phyloP scores from a whole-genome alignment of 2,797 vertebrate genomes.

The Chiloscyllium punctatum region DNA sequence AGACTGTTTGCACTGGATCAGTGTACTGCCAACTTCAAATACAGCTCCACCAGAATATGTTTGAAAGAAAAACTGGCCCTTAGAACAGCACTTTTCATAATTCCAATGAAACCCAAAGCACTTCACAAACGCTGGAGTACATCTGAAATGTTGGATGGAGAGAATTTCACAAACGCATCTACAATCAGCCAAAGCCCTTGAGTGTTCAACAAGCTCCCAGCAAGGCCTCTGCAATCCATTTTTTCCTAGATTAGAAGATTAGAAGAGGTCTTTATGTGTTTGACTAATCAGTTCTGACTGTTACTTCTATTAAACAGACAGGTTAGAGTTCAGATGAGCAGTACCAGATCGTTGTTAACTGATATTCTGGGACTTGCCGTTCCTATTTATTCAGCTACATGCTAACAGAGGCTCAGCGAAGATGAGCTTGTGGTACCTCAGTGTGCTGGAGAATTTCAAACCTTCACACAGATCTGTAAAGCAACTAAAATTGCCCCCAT shows the following conservation, averaged over 20 bases:
- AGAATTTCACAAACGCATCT: background rate
- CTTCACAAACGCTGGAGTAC: background rate
- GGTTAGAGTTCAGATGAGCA: background rate
- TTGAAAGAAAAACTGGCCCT: background rate
- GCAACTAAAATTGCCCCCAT: background rate
- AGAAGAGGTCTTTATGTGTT: background rate
- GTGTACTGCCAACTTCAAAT: background rate
- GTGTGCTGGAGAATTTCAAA: background rate
- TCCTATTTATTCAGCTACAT: constrained; percentile 1
- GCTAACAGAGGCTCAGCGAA: background rate
- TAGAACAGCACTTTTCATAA: background rate
- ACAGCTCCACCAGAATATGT: background rate
- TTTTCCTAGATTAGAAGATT: background rate
- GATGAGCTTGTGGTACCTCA: background rate
- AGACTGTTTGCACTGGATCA: background rate
- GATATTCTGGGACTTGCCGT: background rate
- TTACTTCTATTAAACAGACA: constrained; percentile 1
- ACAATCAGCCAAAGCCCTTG: background rate
- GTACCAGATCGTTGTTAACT: background rate
- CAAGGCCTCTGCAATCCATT: background rate
- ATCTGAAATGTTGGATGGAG: background rate
- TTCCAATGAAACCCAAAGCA: background rate
- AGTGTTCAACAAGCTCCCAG: background rate
- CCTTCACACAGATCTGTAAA: background rate
- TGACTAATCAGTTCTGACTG: too few relatives aligned